Evolutionary conservation across 2,113 vertebrate genomes (phyloP).

Genomic region (Thermophis baileyi): DNA sequence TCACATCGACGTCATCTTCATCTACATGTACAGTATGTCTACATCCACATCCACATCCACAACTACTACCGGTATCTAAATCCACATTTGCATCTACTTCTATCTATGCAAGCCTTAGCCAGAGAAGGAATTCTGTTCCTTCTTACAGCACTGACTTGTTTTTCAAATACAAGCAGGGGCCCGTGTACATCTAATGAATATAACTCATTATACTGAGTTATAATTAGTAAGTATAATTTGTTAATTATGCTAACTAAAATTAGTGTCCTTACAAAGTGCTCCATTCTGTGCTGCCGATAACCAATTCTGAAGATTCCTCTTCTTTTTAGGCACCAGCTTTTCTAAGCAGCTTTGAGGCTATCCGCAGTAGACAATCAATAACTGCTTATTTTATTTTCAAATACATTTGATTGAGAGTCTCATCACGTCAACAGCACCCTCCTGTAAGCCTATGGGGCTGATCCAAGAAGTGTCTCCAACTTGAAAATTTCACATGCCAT

Average conservation of each 20-base stretch:
- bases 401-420: conserved; percentile 24
- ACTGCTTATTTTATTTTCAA: conserved; percentile 14
- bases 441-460: background rate
- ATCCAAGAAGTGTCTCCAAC: conserved; percentile 20
- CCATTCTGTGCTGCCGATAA: background rate
- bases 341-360: conserved; percentile 27
- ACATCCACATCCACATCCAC: background rate
- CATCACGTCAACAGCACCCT: conserved; percentile 12
- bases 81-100: background rate
- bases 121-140: background rate
- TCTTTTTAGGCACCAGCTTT: conserved; percentile 7
- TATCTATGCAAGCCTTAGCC: background rate
- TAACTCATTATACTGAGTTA: background rate
- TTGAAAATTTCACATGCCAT: conserved; percentile 3
- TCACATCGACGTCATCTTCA: background rate
- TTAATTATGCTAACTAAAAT: background rate
- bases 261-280: background rate
- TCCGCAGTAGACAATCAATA: conserved; percentile 16
- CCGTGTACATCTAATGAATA: background rate
- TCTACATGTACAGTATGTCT: background rate
- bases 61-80: too few species aligned
- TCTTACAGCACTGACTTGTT: background rate
- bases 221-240: background rate
- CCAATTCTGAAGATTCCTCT: background rate
- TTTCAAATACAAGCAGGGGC: background rate